Conservation (phyloP, 2,113 vertebrate species). For the Melanerpes formicivorus region DNA sequence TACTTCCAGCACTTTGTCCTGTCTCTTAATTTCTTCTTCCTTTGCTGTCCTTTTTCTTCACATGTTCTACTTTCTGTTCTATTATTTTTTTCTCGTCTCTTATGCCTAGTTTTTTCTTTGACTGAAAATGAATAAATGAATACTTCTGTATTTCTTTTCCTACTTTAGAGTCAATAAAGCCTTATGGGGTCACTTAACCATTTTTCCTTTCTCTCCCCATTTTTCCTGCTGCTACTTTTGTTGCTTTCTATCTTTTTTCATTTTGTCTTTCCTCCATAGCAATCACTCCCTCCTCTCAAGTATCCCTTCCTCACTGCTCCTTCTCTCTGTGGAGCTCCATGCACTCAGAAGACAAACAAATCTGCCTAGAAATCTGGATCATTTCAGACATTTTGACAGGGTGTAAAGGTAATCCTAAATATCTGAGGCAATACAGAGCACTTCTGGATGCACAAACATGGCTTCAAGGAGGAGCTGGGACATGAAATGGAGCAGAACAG, state of each 20-base stretch:
- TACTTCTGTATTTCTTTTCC: not conserved
- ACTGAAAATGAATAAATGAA: not conserved
- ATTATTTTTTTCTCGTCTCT: not conserved
- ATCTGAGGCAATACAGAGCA: not conserved
- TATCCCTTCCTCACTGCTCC: not conserved
- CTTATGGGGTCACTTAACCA: not conserved
- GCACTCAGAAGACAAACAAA: no score
- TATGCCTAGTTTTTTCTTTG: not conserved
- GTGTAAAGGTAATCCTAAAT: not conserved
- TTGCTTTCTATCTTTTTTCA: not conserved
- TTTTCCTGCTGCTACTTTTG: not conserved
- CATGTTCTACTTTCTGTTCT: not conserved
- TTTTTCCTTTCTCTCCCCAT: not conserved
- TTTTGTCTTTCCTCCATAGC: not conserved
- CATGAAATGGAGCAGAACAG: not conserved
- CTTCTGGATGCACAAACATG: not conserved
- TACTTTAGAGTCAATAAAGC: not conserved
- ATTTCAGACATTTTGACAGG: not conserved
- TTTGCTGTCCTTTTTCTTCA: not conserved
- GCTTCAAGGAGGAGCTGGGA: not conserved
- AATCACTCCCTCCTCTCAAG: not conserved
- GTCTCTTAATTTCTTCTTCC: not conserved
- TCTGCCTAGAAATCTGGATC: no score
- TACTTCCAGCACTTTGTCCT: constrained; percentile 2
- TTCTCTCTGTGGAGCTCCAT: not conserved